Evolutionary conservation across 2,113 vertebrate species (phyloP).

Genomic region (Ciconia stormi): DNA sequence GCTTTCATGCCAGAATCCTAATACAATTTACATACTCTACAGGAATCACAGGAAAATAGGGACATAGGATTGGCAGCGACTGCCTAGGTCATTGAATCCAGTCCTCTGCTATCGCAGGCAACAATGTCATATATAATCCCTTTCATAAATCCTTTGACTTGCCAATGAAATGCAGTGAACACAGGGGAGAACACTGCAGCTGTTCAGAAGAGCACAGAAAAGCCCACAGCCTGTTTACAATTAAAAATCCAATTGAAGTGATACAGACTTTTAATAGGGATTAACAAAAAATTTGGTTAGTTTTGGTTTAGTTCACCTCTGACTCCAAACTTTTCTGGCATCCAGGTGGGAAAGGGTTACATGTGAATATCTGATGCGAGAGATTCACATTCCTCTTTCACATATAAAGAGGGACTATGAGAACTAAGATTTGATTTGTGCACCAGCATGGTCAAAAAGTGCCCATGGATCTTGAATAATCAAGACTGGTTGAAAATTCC

Average conservation of each 20-base stretch:
- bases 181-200: not conserved
- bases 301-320: not conserved
- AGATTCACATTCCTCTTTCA: not conserved
- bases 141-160: constrained; percentile 20
- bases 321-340: not conserved
- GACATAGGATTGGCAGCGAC: not conserved
- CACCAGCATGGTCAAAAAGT: not conserved
- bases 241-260: not conserved
- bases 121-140: constrained; percentile 13
- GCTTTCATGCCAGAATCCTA: not conserved
- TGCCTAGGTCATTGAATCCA: not conserved
- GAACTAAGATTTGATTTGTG: not conserved
- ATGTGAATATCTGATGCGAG: not conserved
- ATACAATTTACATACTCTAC: not conserved
- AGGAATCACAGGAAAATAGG: not conserved
- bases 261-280: not conserved
- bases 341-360: not conserved
- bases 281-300: not conserved
- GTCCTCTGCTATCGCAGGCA: not conserved
- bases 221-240: not conserved
- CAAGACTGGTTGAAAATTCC: not conserved
- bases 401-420: not conserved
- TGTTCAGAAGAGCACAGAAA: constrained; percentile 23
- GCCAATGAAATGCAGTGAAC: not conserved
- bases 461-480: not conserved